phyloP scores from a whole-genome alignment of 2,113 vertebrate species.

The Campylomormyrus tamandua region DNA sequence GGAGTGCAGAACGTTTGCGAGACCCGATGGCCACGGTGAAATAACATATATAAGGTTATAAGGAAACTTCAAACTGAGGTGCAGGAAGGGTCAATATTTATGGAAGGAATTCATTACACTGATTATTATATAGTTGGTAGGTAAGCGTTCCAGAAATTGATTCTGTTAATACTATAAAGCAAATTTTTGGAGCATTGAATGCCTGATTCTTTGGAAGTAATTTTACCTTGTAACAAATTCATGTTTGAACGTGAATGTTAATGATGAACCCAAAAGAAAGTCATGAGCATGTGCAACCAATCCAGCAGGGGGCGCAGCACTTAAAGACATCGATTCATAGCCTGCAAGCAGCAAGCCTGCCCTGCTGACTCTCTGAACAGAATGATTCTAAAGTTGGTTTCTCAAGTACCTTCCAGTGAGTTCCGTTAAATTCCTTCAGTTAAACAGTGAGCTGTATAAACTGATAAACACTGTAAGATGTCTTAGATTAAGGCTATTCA shows the following conservation, averaged over 20 bases:
- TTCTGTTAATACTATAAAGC: background rate
- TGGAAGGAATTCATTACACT: background rate
- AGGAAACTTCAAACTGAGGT: conserved; percentile 16
- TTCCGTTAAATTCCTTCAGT: background rate
- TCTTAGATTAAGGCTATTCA: background rate
- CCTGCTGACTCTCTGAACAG: background rate
- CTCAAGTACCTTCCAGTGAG: background rate
- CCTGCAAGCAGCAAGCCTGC: background rate
- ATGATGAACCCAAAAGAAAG: background rate
- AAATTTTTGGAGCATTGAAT: background rate
- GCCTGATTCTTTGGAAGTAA: background rate
- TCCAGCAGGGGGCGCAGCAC: background rate
- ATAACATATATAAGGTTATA: background rate
- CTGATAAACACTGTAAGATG: background rate
- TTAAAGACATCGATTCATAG: background rate
- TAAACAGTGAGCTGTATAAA: background rate
- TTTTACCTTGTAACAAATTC: background rate
- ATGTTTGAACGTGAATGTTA: background rate
- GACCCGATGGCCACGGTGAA: conserved; percentile 32
- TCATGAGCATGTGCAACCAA: background rate
- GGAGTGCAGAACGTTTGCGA: conserved; percentile 8
- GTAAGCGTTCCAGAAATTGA: background rate
- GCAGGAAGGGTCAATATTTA: conserved; percentile 13
- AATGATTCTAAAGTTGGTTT: background rate
- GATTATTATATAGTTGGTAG: background rate